Base-by-base conservation (phyloP, 1,140 invertebrate species). In the Coenobita brevimanus region DNA sequence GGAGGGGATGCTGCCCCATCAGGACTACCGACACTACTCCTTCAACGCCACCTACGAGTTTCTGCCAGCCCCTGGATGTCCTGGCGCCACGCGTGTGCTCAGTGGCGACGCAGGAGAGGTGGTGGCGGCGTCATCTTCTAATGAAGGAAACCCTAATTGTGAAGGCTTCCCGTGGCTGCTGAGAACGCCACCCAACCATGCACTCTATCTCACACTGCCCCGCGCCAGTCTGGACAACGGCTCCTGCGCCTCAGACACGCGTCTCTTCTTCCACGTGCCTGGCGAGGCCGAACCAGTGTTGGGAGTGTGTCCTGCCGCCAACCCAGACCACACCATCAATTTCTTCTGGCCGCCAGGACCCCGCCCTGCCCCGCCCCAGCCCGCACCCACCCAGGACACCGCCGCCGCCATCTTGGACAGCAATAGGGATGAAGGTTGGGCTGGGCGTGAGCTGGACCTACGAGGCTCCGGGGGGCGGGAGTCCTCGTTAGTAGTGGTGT, bases 11-110 rank as follows among this genome's bases (percentile, higher is more conserved):
- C 94, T 94, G 64, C 94, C 95, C 8, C 93, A 94, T 46, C 95
- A 96, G 91, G 96, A 96, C 91, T 96, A 95, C 76, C 94, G 95
- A 24, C 93, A 95, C 78, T 93, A 96, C 33, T 94, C 94, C 91
- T 96, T 96, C 91, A 94, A 94, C 90, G 95, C 95, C 3, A 82
- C 93, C 24, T 92, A 91, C 89, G 91, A 92, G 89, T 92, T 92
- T 82, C 30, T 91, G 33, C 82, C 89, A 24, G 89, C 89, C 43
- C 83, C 89, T 15, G 64, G 86, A 8, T 92, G 91, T 76, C 33
- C 46, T 38, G 78, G 84, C 2, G 71, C 71, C 15, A 75, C 82
- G n/a, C 30, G 88, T 24, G 79, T 82, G 54, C 75, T 91, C 24
- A 78, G 84, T n/a, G 81, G 75, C 8, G 54, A 81, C 2, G 84